Evolutionary conservation across 2,888 invertebrate genomes (phyloP), one percentile per base, ranked within the genome.

Genomic region (Platycheirus albimanus): DNA sequence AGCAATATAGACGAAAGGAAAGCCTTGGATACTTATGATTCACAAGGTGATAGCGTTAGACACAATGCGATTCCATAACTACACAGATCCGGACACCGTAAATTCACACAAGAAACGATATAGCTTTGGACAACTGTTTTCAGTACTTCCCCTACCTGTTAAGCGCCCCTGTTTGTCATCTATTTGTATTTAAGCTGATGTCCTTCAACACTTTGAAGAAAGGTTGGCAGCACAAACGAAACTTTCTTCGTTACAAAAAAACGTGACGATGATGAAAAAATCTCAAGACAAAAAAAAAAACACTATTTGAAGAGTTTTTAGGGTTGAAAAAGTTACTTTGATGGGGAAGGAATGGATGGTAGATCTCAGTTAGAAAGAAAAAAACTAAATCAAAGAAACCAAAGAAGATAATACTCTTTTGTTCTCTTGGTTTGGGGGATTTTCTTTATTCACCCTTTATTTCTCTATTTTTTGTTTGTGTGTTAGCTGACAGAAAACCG

Each of bases 321-420:
- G 52, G 33, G 43, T 36, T 45, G 52, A 58, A 30, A 17, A n/a
- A 28, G 41, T 45, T 47, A 17, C 4, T 38, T 33, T 58, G 10
- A 20, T 3, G 36, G 24, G 2, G 17, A 10, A 7, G 36, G 45
- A n/a, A 41, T n/a, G n/a, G 58, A 24, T 28, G 19, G 45, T 17
- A 19, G 15, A 33, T 41, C 5, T 3, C 0, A 30, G 17, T 11
- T 6, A 19, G 33, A 38, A 13, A 33, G 8, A 36, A 7, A 61
- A 41, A 28, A 30, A 20, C 10, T 63, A 77, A 64, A 56, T 74
- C 74, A 56, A 66, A 66, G 64, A 47, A 45, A 33, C 10, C 45
- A 64, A 64, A 54, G 15, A 38, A 30, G 61, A 76, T 56, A 70
- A 69, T 28, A 63, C 41, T 70, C 41, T 41, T 77, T 77, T 77